Evolutionary conservation across 1,140 invertebrate species (phyloP).

Genomic region (Drosophila repletoides): DNA sequence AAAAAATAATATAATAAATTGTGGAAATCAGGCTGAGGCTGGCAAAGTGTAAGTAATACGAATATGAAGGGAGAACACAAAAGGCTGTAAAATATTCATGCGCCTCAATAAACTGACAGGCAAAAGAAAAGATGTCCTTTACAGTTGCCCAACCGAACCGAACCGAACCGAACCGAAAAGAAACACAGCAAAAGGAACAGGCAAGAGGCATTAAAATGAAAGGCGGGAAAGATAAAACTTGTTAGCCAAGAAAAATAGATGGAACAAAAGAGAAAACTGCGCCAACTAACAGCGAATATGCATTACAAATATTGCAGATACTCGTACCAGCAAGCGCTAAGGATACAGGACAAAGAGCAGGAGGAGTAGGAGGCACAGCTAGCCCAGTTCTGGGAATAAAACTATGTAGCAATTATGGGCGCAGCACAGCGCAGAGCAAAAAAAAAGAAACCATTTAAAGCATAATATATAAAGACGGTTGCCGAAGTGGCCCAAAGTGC

Average conservation of each 20-base stretch:
- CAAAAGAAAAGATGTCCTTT: slow-evolving; percentile 72
- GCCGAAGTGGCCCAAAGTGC: slow-evolving; percentile 8
- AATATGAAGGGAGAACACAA: slow-evolving; percentile 24
- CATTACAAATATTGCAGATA: slow-evolving; percentile 68
- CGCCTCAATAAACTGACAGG: slow-evolving; percentile 70
- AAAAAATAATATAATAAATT: slow-evolving; percentile 38
- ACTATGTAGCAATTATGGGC: slow-evolving; percentile 60
- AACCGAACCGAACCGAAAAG: not conserved
- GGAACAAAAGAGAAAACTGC: slow-evolving; percentile 34
- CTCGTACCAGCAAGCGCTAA: not conserved
- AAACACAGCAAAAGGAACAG: not conserved
- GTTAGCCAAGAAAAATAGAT: slow-evolving; percentile 1
- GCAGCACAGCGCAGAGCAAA: too few relatives aligned
- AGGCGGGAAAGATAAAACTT: slow-evolving; percentile 33
- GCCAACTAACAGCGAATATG: slow-evolving; percentile 62
- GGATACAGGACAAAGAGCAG: not conserved
- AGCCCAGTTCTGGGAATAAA: slow-evolving; percentile 20
- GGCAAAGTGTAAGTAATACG: slow-evolving; percentile 22
- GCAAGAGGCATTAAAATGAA: slow-evolving; percentile 50
- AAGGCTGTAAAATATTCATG: slow-evolving; percentile 70
- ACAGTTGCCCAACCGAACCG: slow-evolving; percentile 2
- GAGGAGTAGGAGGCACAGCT: not conserved
- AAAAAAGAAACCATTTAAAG: slow-evolving; percentile 55
- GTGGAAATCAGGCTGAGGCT: slow-evolving; percentile 27
- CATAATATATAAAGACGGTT: slow-evolving; percentile 22